These are phyloP conservation scores for Spinus pinus DNA, from an alignment of 2,797 vertebrate genomes.

Conservation along the genomic window DNA sequence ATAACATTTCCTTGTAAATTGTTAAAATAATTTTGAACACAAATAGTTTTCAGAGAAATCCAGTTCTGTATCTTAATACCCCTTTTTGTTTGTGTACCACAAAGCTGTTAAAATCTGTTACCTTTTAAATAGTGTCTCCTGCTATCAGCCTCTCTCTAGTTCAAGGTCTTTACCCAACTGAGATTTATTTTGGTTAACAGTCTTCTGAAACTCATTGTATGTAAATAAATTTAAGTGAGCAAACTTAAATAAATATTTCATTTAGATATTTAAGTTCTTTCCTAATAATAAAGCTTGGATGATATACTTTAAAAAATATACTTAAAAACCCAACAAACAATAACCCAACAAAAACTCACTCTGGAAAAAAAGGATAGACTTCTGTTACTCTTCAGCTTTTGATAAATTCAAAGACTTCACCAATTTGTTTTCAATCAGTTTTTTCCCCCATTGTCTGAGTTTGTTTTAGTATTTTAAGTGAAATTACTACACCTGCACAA, in stretches of 20 bases:
- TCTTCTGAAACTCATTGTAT: slow-evolving; percentile 14
- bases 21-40: background rate
- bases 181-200: slow-evolving; percentile 32
- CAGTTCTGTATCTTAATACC: background rate
- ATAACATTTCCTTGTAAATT: background rate
- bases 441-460: rapidly evolving
- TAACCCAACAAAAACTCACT: background rate
- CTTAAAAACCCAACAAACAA: background rate
- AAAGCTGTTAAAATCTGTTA: background rate
- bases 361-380: background rate
- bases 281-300: background rate
- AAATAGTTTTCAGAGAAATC: background rate
- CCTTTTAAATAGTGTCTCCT: background rate
- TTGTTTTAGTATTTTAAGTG: background rate
- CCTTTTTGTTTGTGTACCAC: background rate
- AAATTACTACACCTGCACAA: background rate
- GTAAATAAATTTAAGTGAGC: slow-evolving; percentile 20
- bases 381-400: background rate
- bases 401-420: background rate
- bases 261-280: slow-evolving; percentile 5
- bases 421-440: background rate
- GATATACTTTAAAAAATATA: background rate
- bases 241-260: slow-evolving; percentile 10
- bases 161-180: background rate
- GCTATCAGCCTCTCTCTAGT: background rate